Conservation (phyloP, 2,113 vertebrate genomes). For the Sinocyclocheilus rhinocerous region DNA sequence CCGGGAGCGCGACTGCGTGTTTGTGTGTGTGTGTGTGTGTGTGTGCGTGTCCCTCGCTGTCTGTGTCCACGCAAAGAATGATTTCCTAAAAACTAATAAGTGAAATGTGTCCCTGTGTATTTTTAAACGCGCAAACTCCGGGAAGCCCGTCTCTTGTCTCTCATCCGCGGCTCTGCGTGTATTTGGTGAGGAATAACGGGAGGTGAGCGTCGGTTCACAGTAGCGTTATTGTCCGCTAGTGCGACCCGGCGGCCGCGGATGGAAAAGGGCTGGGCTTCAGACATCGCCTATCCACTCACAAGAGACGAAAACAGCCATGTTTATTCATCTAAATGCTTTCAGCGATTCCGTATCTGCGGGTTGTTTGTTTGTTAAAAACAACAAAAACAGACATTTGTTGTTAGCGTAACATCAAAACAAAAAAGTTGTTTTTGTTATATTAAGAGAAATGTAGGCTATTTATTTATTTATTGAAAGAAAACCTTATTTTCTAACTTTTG, state of each 20-base stretch:
- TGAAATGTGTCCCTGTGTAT: not conserved
- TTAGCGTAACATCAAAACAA: not conserved
- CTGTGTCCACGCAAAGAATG: not conserved
- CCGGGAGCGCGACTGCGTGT: not conserved
- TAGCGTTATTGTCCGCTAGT: constrained; percentile 45
- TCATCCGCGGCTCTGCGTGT: not conserved
- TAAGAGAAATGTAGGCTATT: not conserved
- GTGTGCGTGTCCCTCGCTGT: not conserved
- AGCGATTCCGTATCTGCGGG: not conserved
- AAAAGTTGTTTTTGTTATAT: not conserved
- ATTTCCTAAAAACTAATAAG: not conserved
- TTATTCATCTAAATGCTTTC: not conserved
- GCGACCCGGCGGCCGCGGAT: constrained; percentile 41
- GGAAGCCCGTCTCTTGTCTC: not conserved
- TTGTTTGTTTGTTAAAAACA: not conserved
- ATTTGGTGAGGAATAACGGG: constrained; percentile 43
- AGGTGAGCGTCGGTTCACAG: constrained; percentile 20
- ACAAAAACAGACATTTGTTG: not conserved
- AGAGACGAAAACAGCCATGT: not conserved
- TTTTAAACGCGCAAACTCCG: not conserved
- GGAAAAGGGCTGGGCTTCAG: constrained; percentile 40
- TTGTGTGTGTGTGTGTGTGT: not conserved
- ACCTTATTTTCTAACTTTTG: not conserved
- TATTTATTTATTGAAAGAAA: not conserved
- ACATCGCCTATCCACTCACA: not conserved